Base-by-base conservation (phyloP, 2,888 invertebrate species). In the Troides oblongomaculatus region DNA sequence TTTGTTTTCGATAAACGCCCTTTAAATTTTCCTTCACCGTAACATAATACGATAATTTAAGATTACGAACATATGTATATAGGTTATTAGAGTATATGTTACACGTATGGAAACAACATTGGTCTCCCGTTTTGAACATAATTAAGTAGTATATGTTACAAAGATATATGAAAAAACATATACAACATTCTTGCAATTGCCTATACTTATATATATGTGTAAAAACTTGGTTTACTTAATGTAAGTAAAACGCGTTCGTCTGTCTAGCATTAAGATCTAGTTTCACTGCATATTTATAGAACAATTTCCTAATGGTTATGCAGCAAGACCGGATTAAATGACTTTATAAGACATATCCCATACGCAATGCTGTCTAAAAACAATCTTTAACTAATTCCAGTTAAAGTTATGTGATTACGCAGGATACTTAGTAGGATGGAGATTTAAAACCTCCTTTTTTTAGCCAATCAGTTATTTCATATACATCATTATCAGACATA, bases 231-330 rank as follows among this genome's bases (percentile, higher is more conserved):
- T 57, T 65, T 70, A 50, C 66, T n/a, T n/a, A 66, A 66, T 59
- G 36, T 14, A 23, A 6, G 36, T 62, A 46, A 46, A 30, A 39
- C 18, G 36, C 10, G 62, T 50, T 53, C 30, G 39, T 53, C 46
- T 62, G 18, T 23, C 43, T 43, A 46, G 17, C 60, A 62, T 66
- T 62, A 62, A 62, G 62, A 50, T 59, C 58, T 46, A 30, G 53
- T 30, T 53, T 39, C 17, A 36, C 23, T 62, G 62, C 62, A 62
- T 69, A 60, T 36, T 53, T 61, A 50, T 64, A 56, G 14, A 46
- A 61, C 18, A 59, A 53, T 70, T 67, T 70, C 70, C 70, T 70
- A 70, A 70, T 70, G 46, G 21, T 66, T 60, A 59, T 61, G 7
- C 56, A 43, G 60, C 36, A 3, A n/a, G 64, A 70, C 67, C 61